These are phyloP conservation scores for Burhinus oedicnemus DNA, from an alignment of 2,113 vertebrate species.

Conservation along the genomic window DNA sequence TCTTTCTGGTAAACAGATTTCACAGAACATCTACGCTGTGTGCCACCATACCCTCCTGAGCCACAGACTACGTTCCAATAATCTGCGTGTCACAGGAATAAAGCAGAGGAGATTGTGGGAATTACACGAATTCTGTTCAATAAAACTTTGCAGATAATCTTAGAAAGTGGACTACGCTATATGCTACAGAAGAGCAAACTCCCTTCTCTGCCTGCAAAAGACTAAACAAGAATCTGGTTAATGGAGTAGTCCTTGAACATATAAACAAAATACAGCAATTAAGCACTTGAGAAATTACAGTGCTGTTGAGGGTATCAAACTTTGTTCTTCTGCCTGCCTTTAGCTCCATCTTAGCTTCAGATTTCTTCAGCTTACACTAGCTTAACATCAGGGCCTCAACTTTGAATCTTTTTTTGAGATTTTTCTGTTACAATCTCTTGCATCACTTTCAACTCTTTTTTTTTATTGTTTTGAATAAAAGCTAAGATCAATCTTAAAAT, in stretches of 20 bases:
- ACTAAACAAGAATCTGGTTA: not conserved
- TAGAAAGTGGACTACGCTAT: not conserved
- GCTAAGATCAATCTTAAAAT: not conserved
- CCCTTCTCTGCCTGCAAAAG: not conserved
- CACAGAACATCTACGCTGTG: not conserved
- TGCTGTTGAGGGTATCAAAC: not conserved
- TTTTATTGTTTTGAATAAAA: not conserved
- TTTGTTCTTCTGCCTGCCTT: not conserved
- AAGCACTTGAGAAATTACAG: not conserved
- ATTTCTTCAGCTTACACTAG: not conserved
- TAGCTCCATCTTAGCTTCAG: not conserved
- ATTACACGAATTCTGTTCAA: not conserved
- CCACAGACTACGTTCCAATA: not conserved
- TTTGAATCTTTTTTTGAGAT: not conserved
- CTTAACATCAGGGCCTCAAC: not conserved
- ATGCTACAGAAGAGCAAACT: not conserved
- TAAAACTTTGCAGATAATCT: not conserved
- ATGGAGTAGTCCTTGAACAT: not conserved
- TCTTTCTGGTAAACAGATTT: not conserved
- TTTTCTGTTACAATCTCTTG: not conserved
- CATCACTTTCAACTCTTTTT: not conserved
- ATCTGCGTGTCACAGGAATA: not conserved
- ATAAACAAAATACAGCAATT: not conserved
- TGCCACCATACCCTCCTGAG: not conserved
- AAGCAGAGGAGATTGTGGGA: not conserved